Conservation (phyloP, 2,797 vertebrate genomes). For the Carcharodon carcharias region DNA sequence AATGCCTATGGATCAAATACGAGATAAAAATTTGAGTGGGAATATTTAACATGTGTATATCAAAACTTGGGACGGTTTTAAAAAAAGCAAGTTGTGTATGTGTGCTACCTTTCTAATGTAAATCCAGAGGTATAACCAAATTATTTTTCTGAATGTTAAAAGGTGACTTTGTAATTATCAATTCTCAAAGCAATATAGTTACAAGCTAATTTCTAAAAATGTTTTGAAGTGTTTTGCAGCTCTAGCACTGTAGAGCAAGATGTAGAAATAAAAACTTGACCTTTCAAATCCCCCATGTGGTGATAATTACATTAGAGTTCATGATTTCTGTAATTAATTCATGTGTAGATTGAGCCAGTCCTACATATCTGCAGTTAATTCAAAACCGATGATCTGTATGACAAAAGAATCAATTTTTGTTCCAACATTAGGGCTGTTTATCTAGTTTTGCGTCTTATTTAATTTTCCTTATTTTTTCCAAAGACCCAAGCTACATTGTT, state of each 20-base stretch:
- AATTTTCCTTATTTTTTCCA: not conserved
- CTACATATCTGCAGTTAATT: not conserved
- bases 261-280: not conserved
- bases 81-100: not conserved
- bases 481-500: constrained; percentile 76
- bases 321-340: not conserved
- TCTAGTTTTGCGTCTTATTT: not conserved
- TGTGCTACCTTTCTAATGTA: not conserved
- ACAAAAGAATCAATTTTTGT: not conserved
- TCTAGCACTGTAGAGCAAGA: not conserved
- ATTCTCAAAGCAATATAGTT: not conserved
- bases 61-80: not conserved
- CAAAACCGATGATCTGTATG: not conserved
- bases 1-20: not conserved
- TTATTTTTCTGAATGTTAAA: not conserved
- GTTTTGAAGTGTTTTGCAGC: not conserved
- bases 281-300: not conserved
- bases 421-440: not conserved
- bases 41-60: not conserved
- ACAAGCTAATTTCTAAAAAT: not conserved
- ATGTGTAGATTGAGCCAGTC: not conserved
- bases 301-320: not conserved
- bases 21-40: not conserved
- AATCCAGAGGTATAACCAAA: not conserved
- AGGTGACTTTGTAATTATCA: not conserved